Conservation (phyloP, 2,888 invertebrate genomes). For the Homarus gammarus region DNA sequence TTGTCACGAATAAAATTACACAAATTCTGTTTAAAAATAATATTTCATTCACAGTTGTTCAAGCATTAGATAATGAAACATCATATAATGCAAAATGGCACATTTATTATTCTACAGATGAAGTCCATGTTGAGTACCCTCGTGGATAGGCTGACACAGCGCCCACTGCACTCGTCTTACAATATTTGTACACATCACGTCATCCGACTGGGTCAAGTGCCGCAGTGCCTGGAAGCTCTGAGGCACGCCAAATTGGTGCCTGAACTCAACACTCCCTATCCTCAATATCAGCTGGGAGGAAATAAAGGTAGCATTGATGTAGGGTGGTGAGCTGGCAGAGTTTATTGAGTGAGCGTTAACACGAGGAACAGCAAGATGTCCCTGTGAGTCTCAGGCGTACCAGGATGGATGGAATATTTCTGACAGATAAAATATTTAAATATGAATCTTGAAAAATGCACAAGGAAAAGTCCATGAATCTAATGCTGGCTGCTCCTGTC, state of each 20-base stretch:
- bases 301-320: conserved; percentile 51
- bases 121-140: conserved; percentile 74
- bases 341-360: conserved; percentile 62
- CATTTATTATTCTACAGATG: conserved; percentile 75
- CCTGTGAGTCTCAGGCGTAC: conserved; percentile 70
- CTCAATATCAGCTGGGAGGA: conserved; percentile 53
- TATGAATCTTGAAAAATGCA: conserved; percentile 70
- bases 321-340: conserved; percentile 58
- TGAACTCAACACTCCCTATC: conserved; percentile 65
- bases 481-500: conserved; percentile 72
- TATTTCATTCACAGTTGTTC: too few species aligned
- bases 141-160: conserved; percentile 74
- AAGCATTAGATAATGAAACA: conserved; percentile 49
- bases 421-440: conserved; percentile 62
- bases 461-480: conserved; percentile 67
- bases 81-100: conserved; percentile 71
- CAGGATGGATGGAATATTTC: conserved; percentile 72
- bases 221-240: conserved; percentile 70
- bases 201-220: conserved; percentile 72
- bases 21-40: too few species aligned
- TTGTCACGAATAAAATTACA: too few species aligned
- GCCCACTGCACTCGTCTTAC: conserved; percentile 73
- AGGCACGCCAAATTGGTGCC: conserved; percentile 71
- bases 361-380: conserved; percentile 48
- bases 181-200: conserved; percentile 73